Evolutionary conservation across 2,888 invertebrate genomes (phyloP), one percentile per base, ranked within the genome.

Genomic region (Lepeophtheirus nordmannii): DNA sequence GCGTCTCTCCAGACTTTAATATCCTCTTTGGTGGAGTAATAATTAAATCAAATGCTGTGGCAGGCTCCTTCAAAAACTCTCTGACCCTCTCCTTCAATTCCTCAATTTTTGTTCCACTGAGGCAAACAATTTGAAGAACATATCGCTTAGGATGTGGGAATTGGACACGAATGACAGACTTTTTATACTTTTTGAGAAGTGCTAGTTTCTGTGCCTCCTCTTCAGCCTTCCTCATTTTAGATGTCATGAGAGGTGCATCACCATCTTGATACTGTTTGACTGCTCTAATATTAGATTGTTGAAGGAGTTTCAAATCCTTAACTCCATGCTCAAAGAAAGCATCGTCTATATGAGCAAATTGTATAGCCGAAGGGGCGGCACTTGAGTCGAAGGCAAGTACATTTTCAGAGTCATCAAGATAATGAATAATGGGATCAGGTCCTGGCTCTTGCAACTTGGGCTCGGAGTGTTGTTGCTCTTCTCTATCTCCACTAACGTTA

Each of bases 151-250:
- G 53, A 46, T 14, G n/a, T 5, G 61, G 61, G 23, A 61, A 37
- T 61, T 61, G 61, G 3, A 61, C 20, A 12, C 61, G 61, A 20
- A 61, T 61, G 23, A 61, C 61, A n/a, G 61, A 22, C 38, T 61
- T 61, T 39, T 61, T 61, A 37, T 61, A 61, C 10, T 39, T 61
- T 2, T 39, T 23, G 30, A 61, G 37, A 11, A n/a, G n/a, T 12
- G 5, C 61, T 37, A 3, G 37, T 61, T 61, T 61, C 37, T 61
- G 2, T 11, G 23, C 30, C 38, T 61, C 61, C 9, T 61, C 37
- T 37, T 23, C 30, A 38, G 61, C 38, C 37, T 23, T n/a, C 14
- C 61, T 22, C 61, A 61, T 61, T 39, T 38, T 38, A 11, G 22
- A 22, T 7, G 61, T 61, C 61, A 61, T 61, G n/a, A 61, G 23